These are phyloP conservation scores for Babyrousa celebensis DNA, from an alignment of 2,797 vertebrate genomes.

Conservation along the genomic window DNA sequence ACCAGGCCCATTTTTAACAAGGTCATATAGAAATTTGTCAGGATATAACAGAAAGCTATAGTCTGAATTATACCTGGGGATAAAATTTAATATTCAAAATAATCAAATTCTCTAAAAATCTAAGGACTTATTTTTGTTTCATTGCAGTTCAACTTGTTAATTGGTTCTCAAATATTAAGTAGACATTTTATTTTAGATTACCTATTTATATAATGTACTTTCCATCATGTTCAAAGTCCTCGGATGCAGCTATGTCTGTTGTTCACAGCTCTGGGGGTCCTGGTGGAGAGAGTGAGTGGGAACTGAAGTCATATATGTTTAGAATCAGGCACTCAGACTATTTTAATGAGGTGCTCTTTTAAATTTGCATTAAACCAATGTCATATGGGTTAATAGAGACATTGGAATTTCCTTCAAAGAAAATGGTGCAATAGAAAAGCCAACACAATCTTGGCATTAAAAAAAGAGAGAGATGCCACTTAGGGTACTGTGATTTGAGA, in stretches of 20 bases:
- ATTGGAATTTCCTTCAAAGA: constrained; percentile 26
- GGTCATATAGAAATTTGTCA: not conserved
- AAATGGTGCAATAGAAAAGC: constrained; percentile 1
- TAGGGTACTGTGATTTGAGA: not conserved
- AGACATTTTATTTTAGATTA: constrained; percentile 41
- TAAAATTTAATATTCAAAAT: constrained; percentile 64
- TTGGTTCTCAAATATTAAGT: constrained; percentile 51
- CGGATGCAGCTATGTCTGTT: not conserved
- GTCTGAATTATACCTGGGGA: not conserved
- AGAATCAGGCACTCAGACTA: not conserved
- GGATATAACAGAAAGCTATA: not conserved
- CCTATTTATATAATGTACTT: not conserved
- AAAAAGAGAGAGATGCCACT: not conserved
- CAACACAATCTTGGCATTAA: not conserved
- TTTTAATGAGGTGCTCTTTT: not conserved
- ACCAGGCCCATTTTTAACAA: not conserved
- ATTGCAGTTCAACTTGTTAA: not conserved
- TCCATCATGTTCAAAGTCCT: not conserved
- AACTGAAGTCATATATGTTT: not conserved
- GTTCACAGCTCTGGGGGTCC: not conserved
- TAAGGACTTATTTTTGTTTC: constrained; percentile 27
- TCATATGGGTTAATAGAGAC: not conserved
- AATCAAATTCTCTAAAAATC: constrained; percentile 40
- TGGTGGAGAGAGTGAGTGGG: not conserved
- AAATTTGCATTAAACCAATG: constrained; percentile 32